Base-by-base conservation (phyloP, 2,797 vertebrate species). In the Apodemus agrarius region DNA sequence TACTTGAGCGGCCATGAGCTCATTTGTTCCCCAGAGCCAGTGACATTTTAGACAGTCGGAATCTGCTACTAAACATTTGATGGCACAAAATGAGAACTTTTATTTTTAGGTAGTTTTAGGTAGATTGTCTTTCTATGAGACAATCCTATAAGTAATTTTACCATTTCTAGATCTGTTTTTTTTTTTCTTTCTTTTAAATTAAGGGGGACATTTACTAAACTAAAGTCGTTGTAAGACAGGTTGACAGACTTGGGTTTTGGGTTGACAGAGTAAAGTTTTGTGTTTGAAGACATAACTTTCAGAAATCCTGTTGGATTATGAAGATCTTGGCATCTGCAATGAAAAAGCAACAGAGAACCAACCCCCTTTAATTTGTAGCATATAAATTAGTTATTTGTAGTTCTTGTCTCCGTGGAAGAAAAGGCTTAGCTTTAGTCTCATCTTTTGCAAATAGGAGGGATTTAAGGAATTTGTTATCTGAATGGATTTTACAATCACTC, bases 141-240 rank as follows among this genome's bases (percentile, higher is more conserved):
- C 49, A 67, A 85, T 49, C 34, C 83, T 67, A 80, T 92, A 24
- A 78, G 16, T 57, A 57, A 86, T 90, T 93, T 96, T 21, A 57
- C 40, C 79, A 57, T 93, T 97, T 74, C 46, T 94, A 75, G 82
- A 40, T 90, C 74, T 95, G 61, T 59, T 92, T 61, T 69, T 83
- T 96, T 92, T 90, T 94, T 93, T 91, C 63, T 80, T 96, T 92
- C 90, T 76, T n/a, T 96, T 93, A 87, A 81, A 90, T 76, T 91
- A 92, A 95, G n/a, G 52, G 87, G 91, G 22, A 46, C 43, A 78
- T 81, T 65, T 86, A 43, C 19, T 91, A 34, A 97, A 83, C 90
- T 93, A 81, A 87, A 93, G 89, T 79, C 57, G 82, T 96, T 92
- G 65, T 59, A 34, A 84, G 12, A 6, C 76, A 43, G 3, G 26